Base-by-base conservation (phyloP, 2,113 vertebrate genomes). In the Psophia crepitans region DNA sequence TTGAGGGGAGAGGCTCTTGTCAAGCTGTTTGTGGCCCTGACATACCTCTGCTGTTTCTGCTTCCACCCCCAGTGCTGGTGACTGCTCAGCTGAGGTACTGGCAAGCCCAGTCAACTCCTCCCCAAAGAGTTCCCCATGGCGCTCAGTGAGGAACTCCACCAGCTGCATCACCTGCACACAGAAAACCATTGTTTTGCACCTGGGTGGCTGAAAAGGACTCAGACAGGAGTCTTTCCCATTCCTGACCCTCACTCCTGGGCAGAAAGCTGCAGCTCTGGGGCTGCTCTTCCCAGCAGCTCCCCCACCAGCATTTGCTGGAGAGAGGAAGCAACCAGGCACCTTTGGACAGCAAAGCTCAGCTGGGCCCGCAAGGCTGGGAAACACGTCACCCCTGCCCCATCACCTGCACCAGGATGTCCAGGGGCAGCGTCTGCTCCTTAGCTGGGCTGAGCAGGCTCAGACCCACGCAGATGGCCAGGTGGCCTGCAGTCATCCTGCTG, bases 401-500 rank as follows among this genome's bases (percentile, higher is more conserved):
- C 66, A 98, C 58, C 94, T 98, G 97, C 69, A 91, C 96, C 88
- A 97, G 97, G 63, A 94, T 94, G 22, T 98, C 98, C 26, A 99
- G 93, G 1, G 97, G 87, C 7, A 98, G 94, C 6, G 6, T n/a
- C 61, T 87, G 96, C 46, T 98, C 97, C 1, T 75, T 61, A 5
- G 80, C 77, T 39, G 90, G 95, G 92, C 97, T 96, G 89, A 99
- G 98, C 93, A 99, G 97, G 18, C 98, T 99, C 84, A 99, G 99
- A 3, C 97, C 98, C 8, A 99, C 96, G 81, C 99, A 99, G 93
- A 99, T 98, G 4, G 99, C 99, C 28, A 99, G 96, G 86, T 99
- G 99, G 92, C 92, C 85, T 33, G 98, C 97, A 30, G 98, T 98
- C 99, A 99, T 99, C 95, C 98, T 99, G 98, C 97, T 99, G 85